Evolutionary conservation across 2,113 vertebrate species (phyloP).

Genomic region (Phrynocephalus versicolor): DNA sequence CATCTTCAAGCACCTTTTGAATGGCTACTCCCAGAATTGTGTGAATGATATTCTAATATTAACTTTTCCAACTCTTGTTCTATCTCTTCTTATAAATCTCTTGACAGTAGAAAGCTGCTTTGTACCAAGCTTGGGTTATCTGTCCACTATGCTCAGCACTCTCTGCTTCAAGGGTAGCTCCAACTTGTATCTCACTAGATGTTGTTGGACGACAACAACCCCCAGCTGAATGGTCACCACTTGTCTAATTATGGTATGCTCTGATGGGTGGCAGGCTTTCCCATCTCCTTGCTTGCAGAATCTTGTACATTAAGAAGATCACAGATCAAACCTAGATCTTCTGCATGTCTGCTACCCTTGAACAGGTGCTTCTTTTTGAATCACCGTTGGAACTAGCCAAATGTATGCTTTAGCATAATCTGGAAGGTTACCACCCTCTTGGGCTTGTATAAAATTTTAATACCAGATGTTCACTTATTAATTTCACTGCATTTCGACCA

Average conservation of each 20-base stretch:
- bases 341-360: background rate
- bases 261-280: background rate
- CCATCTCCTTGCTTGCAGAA: too few relatives aligned
- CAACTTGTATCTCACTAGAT: too few relatives aligned
- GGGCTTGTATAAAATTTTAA: slow-evolving; percentile 64
- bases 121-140: background rate
- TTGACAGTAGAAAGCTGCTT: background rate
- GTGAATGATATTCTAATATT: background rate
- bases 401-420: background rate
- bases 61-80: background rate
- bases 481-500: slow-evolving; percentile 71
- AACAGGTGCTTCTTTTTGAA: background rate
- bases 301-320: background rate
- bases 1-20: too few relatives aligned
- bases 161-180: background rate
- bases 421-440: too few relatives aligned
- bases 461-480: slow-evolving; percentile 76
- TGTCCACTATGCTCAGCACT: background rate
- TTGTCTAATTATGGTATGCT: too few relatives aligned
- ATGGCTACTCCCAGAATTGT: background rate
- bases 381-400: background rate
- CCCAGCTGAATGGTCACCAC: too few relatives aligned
- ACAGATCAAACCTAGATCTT: background rate
- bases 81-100: too few relatives aligned
- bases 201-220: too few relatives aligned